These are phyloP conservation scores for Andrena cerasifolii DNA, from an alignment of 1,140 invertebrate species.

Conservation along the genomic window DNA sequence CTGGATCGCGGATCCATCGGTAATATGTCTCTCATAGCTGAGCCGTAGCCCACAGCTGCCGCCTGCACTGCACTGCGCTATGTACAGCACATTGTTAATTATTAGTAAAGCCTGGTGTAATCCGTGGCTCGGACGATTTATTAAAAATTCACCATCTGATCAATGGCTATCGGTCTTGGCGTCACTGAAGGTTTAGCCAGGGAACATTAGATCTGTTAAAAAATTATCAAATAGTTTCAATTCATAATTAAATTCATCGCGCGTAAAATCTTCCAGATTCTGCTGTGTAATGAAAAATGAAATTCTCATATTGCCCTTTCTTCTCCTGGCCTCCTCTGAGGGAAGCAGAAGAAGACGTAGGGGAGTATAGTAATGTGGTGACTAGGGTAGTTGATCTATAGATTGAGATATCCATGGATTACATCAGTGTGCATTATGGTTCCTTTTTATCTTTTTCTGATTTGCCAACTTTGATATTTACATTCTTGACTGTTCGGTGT, in stretches of 20 bases:
- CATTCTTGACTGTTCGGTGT: conserved; percentile 78
- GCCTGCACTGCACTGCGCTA: conserved; percentile 82
- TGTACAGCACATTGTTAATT: conserved; percentile 80
- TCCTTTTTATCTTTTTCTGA: conserved; percentile 73
- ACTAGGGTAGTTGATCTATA: not conserved
- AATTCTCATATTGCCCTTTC: no score
- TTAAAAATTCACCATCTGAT: no score
- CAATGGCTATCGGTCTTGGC: no score
- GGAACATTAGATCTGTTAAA: no score
- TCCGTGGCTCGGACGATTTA: conserved; percentile 63
- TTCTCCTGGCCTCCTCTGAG: no score
- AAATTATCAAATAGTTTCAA: no score
- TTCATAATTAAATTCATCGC: no score
- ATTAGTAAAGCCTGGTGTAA: conserved; percentile 75
- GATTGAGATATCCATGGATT: conserved; percentile 62
- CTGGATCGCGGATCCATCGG: conserved; percentile 71
- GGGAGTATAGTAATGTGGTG: not conserved
- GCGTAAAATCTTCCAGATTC: no score
- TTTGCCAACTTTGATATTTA: conserved; percentile 78
- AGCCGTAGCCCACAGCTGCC: conserved; percentile 81
- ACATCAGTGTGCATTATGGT: conserved; percentile 73
- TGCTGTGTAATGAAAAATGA: no score
- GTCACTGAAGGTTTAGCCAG: no score
- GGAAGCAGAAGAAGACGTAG: not conserved
- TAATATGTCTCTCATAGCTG: conserved; percentile 75